Evolutionary conservation across 2,113 vertebrate species (phyloP).

Genomic region (Pedetes capensis): DNA sequence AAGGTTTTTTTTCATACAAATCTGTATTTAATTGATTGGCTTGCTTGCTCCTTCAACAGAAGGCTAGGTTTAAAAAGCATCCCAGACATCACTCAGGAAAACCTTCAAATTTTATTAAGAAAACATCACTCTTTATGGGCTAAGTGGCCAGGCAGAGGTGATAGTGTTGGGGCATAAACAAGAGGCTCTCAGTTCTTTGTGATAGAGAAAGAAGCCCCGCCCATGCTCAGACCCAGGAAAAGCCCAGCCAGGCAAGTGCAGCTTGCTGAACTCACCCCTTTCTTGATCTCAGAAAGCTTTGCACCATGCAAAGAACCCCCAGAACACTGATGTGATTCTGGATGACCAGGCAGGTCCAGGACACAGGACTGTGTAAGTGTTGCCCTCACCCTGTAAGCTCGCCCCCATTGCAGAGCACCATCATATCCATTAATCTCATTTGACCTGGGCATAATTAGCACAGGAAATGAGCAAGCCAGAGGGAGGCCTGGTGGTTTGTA

Average conservation of each 20-base stretch:
- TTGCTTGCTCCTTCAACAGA: not conserved
- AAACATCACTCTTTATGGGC: not conserved
- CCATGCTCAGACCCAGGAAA: not conserved
- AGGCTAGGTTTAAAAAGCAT: not conserved
- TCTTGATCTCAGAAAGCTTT: not conserved
- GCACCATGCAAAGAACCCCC: not conserved
- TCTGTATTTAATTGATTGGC: not conserved
- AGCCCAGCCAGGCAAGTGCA: not conserved
- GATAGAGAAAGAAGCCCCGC: not conserved
- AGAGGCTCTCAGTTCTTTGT: not conserved
- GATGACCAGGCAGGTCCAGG: not conserved
- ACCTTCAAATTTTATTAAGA: not conserved
- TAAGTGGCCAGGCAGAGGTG: not conserved
- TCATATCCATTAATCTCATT: not conserved
- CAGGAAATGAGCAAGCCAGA: not conserved
- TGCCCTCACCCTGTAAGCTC: not conserved
- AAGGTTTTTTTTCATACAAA: not conserved
- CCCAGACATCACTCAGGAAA: not conserved
- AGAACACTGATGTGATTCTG: not conserved
- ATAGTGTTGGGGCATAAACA: not conserved
- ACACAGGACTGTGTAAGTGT: not conserved
- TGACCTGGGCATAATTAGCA: not conserved
- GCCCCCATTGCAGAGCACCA: accelerated
- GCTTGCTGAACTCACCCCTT: not conserved
- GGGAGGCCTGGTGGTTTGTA: not conserved